Conservation (phyloP, 2,113 vertebrate species). For the Ariopsis seemanni region DNA sequence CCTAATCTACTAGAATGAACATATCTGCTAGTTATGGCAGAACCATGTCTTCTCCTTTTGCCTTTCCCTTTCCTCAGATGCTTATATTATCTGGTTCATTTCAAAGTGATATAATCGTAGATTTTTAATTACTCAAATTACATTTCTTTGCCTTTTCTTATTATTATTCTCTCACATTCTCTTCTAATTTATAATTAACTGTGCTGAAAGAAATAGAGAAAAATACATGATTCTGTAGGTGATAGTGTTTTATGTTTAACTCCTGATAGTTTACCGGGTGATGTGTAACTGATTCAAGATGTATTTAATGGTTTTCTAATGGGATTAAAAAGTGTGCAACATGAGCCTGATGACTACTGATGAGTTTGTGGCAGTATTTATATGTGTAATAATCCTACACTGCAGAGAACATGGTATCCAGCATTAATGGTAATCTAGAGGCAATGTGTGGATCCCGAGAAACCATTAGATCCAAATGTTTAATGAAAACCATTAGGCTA, state of each 20-base stretch:
- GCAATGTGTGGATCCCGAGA: not conserved
- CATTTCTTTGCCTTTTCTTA: not conserved
- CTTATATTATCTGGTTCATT: not conserved
- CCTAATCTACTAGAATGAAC: not conserved
- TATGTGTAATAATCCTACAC: slow-evolving; percentile 8
- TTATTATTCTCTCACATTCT: not conserved
- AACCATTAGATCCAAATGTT: slow-evolving; percentile 6
- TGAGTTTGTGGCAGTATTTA: not conserved
- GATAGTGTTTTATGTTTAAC: not conserved
- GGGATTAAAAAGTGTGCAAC: not conserved
- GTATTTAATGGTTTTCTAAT: not conserved
- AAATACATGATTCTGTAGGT: not conserved
- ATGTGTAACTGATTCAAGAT: not conserved
- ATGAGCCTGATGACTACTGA: not conserved
- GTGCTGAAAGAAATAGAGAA: not conserved
- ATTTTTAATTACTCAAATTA: slow-evolving; percentile 22
- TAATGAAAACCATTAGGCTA: slow-evolving; percentile 15
- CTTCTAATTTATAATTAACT: not conserved
- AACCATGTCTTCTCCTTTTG: not conserved
- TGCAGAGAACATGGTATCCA: not conserved
- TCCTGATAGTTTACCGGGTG: not conserved
- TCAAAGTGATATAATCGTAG: not conserved
- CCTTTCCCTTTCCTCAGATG: not conserved
- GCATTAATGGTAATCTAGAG: not conserved
- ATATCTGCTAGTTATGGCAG: not conserved